Conservation (phyloP, 1,140 invertebrate genomes). For the Nixonia krombeini region DNA sequence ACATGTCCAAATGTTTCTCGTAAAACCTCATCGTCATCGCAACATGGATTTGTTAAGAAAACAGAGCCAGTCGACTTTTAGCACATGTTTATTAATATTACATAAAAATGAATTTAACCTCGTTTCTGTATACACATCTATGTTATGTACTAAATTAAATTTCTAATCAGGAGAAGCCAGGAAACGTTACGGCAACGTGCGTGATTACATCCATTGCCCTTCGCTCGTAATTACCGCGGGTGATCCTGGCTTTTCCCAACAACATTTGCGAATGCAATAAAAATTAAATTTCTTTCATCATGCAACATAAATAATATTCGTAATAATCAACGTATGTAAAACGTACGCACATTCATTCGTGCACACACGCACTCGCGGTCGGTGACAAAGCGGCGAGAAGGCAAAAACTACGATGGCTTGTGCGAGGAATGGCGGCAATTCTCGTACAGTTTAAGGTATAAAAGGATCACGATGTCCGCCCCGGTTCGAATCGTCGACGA, state of each 20-base stretch:
- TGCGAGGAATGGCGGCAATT: neutral
- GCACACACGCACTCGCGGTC: constrained; percentile 9
- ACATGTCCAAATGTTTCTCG: too few species aligned
- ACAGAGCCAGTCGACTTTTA: constrained; percentile 13
- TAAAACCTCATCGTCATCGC: too few species aligned
- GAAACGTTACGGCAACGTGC: too few species aligned
- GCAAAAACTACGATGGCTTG: neutral
- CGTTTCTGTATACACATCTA: constrained; percentile 42
- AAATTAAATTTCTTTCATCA: constrained; percentile 50
- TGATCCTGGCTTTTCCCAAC: constrained; percentile 27
- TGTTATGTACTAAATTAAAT: constrained; percentile 42
- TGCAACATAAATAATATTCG: constrained; percentile 52
- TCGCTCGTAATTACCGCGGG: too few species aligned
- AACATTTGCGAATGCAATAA: constrained; percentile 26
- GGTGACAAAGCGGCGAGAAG: neutral
- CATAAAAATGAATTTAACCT: constrained; percentile 49
- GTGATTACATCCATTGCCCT: too few species aligned
- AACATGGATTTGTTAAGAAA: constrained; percentile 1
- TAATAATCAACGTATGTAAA: constrained; percentile 50
- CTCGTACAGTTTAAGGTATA: too few species aligned
- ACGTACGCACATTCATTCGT: constrained; percentile 22
- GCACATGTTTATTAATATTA: constrained; percentile 49
- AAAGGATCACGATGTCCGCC: too few species aligned
- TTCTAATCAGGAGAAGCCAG: constrained; percentile 29
- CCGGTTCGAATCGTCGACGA: too few species aligned